Percentiles rank a stretch among this genome's conserved stretches.
phyloP scores from a whole-genome alignment of 1,140 invertebrate species.

The Atta colombica region DNA sequence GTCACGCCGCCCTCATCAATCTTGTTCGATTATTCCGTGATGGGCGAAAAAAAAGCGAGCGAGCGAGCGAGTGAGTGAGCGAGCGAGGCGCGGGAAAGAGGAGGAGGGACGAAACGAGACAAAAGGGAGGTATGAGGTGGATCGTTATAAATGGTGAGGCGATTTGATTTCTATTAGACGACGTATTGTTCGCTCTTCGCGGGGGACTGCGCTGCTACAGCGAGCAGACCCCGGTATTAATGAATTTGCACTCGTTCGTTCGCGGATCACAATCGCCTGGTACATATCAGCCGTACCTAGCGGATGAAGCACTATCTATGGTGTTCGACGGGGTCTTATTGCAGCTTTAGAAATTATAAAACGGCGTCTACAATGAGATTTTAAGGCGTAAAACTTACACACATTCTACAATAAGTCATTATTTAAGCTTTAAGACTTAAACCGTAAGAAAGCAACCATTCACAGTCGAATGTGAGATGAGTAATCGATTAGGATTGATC shows the following conservation, averaged over 20 bases:
- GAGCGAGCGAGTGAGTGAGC: constrained; percentile 58
- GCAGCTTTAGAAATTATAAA: not conserved
- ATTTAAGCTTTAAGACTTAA: no score
- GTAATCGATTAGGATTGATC: no score
- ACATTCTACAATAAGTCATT: no score
- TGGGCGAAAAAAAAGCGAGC: constrained; percentile 82
- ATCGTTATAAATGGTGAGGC: constrained; percentile 81
- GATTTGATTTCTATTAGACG: constrained; percentile 86
- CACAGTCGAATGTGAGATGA: no score
- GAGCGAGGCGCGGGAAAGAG: constrained; percentile 44
- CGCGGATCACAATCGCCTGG: constrained; percentile 3
- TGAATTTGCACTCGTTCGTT: constrained; percentile 67
- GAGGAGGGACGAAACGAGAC: constrained; percentile 56
- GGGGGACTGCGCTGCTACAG: constrained; percentile 62
- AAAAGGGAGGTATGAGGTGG: constrained; percentile 73
- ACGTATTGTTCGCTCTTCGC: constrained; percentile 80
- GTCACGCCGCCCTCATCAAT: constrained; percentile 86
- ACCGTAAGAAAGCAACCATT: no score
- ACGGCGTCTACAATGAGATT: no score
- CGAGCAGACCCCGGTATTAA: constrained; percentile 55
- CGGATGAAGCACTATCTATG: not conserved
- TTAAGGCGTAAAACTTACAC: no score
- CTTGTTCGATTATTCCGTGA: constrained; percentile 87
- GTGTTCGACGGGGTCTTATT: constrained; percentile 15
- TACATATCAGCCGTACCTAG: constrained; percentile 7